Evolutionary conservation across 1,140 invertebrate genomes (phyloP).

Genomic region (Drosophila carrolli): DNA sequence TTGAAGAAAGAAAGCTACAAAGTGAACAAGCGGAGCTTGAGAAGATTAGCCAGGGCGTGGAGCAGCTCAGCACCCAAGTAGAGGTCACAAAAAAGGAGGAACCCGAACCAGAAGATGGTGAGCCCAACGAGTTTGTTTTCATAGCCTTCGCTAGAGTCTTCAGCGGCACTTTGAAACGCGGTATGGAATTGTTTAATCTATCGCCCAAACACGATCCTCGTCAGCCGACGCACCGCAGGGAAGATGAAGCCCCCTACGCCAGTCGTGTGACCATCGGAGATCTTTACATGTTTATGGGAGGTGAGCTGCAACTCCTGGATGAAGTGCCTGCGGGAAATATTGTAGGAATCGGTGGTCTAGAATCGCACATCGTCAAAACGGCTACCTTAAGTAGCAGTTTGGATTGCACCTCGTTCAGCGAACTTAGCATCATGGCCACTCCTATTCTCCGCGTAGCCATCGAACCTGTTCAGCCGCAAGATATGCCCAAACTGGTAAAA

Average conservation of each 20-base stretch:
- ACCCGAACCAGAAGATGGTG: constrained; percentile 55
- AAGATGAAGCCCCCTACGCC: constrained; percentile 84
- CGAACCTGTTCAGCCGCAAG: constrained; percentile 93
- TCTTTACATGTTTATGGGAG: constrained; percentile 97
- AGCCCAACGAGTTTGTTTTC: constrained; percentile 88
- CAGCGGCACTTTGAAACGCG: constrained; percentile 93
- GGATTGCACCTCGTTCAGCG: constrained; percentile 95
- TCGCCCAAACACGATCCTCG: constrained; percentile 96
- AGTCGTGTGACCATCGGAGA: constrained; percentile 88
- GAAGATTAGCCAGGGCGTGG: constrained; percentile 85
- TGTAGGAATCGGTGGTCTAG: constrained; percentile 94
- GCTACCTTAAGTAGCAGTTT: constrained; percentile 94
- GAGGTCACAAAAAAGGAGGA: constrained; percentile 63
- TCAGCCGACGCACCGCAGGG: constrained; percentile 63
- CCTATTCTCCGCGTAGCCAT: constrained; percentile 98
- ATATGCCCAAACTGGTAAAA: constrained; percentile 92
- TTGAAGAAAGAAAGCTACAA: constrained; percentile 86
- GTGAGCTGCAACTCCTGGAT: constrained; percentile 93
- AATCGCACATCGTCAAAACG: constrained; percentile 94
- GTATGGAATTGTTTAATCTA: constrained; percentile 93
- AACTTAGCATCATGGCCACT: constrained; percentile 91
- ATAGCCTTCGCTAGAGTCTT: constrained; percentile 97
- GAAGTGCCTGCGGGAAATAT: constrained; percentile 95
- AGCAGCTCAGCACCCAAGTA: constrained; percentile 61
- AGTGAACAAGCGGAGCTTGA: constrained; percentile 85